Evolutionary conservation across 2,113 vertebrate species (phyloP), one percentile per base, ranked within the genome.

Genomic region (Burhinus bistriatus): DNA sequence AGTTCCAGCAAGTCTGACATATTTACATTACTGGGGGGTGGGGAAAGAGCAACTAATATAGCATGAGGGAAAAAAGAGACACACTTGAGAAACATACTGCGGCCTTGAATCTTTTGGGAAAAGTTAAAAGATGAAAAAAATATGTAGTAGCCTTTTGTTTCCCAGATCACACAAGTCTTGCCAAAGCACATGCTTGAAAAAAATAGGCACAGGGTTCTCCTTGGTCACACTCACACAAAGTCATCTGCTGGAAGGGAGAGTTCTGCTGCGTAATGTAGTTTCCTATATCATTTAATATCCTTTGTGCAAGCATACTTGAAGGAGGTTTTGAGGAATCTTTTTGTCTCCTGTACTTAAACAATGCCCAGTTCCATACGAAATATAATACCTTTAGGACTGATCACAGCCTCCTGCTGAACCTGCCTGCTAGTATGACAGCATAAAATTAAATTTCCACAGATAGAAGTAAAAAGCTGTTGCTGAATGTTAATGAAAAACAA

Each of bases 41-140:
- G 20, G 21, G 22, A 12, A 61, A 55, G 20, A 89, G 10, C n/a
- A 62, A 58, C 18, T 11, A 32, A 9, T 19, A 10, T 7, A 68
- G 7, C 20, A 47, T 9, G 54, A 58, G 15, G 12, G 7, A 36
- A 78, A 92, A 92, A 8, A 55, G 3, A 16, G 9, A 69, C 16
- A 36, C 14, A 11, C 4, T 36, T 45, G 7, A 71, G 30, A 49
- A 85, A 55, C 3, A 15, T 32, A 29, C 0, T 17, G 3, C 4
- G 15, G 9, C 13, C 16, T 59, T 59, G 34, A 49, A 51, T 52
- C 15, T 75, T 90, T 54, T 25, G 6, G 16, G 26, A 38, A 86
- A 87, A 76, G 4, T 7, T 36, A 21, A 17, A 77, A 78, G 23
- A 64, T 36, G 3, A 45, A 65, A 58, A 55, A 69, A 89, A 49